Conservation (phyloP, 2,888 invertebrate species). For the Agriopis marginaria region DNA sequence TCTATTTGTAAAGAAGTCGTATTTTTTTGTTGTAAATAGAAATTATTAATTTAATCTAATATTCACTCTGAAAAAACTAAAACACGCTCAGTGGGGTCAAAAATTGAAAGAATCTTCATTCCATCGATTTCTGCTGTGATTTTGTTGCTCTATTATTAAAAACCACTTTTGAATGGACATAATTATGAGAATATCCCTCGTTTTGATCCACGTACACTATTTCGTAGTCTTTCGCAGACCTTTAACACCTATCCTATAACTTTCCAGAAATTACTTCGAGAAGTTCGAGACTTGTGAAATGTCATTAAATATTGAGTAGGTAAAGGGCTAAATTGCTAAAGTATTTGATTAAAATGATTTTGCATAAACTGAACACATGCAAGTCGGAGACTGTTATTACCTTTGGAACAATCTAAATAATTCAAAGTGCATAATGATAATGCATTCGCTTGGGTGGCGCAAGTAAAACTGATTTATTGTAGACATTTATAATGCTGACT, state of each 20-base stretch:
- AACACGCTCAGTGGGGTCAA: no score
- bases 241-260: constrained; percentile 41
- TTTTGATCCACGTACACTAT: background rate
- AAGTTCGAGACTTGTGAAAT: constrained; percentile 25
- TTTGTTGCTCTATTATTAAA: background rate
- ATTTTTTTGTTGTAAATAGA: background rate
- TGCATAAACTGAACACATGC: constrained; percentile 8
- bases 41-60: background rate
- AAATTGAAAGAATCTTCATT: no score
- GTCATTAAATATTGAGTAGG: constrained; percentile 32
- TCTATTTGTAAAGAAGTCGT: no score
- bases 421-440: constrained; percentile 46
- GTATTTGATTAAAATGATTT: constrained; percentile 23
- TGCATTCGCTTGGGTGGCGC: constrained; percentile 44
- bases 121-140: background rate
- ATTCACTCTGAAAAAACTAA: background rate
- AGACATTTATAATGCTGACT: constrained; percentile 27
- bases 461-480: constrained; percentile 36
- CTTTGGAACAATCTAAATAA: constrained; percentile 33
- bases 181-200: background rate
- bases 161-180: background rate
- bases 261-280: constrained; percentile 28
- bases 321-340: constrained; percentile 23
- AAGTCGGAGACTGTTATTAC: constrained; percentile 10
- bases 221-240: constrained; percentile 19